Evolutionary conservation across 2,113 vertebrate genomes (phyloP).

Genomic region (Andinoacara biseriatus): DNA sequence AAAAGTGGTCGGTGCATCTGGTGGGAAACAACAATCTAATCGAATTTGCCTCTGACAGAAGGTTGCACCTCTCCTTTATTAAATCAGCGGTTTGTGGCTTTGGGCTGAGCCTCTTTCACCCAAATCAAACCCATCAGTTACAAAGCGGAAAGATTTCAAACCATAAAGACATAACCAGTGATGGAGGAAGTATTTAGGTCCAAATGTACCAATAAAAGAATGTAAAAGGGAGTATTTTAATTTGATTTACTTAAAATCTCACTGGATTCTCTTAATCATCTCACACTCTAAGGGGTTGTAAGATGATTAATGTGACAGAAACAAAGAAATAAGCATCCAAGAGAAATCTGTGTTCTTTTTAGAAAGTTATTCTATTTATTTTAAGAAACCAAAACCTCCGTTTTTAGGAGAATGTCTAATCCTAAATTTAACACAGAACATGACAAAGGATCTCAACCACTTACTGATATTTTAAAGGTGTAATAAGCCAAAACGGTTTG

Average conservation of each 20-base stretch:
- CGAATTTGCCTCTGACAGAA: background rate
- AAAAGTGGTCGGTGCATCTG: background rate
- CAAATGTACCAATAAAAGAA: background rate
- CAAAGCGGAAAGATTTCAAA: background rate
- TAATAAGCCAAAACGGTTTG: too few species aligned
- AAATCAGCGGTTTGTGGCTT: constrained; percentile 8
- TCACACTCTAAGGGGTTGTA: background rate
- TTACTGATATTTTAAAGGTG: too few species aligned
- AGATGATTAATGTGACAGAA: background rate
- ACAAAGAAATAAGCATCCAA: background rate
- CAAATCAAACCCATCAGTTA: background rate
- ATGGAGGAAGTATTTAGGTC: background rate
- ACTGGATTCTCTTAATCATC: background rate
- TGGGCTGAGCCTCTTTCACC: background rate
- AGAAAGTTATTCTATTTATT: too few species aligned
- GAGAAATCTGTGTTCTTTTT: background rate
- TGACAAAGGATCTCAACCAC: too few species aligned
- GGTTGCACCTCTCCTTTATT: background rate
- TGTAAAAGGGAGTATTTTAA: background rate
- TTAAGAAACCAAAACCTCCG: too few species aligned
- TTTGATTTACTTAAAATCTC: background rate
- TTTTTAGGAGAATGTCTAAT: too few species aligned
- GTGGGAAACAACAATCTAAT: background rate
- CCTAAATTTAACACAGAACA: too few species aligned
- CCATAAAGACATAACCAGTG: background rate